Evolutionary conservation across 2,888 invertebrate genomes (phyloP), one percentile per base, ranked within the genome.

Genomic region (Pachymerium ferrugineum): DNA sequence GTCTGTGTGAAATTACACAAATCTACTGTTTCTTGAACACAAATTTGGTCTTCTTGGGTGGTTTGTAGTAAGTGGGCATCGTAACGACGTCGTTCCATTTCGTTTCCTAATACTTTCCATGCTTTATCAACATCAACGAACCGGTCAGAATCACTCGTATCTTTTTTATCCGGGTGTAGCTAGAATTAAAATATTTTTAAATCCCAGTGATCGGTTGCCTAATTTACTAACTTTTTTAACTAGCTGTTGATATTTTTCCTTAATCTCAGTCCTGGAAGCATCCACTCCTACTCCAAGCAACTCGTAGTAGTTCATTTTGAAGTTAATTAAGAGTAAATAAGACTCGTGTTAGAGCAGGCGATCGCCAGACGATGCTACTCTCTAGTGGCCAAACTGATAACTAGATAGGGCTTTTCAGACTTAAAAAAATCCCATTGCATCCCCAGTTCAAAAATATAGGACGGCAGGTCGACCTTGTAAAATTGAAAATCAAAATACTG

Each of bases 131-230:
- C 62, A 0, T 68, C 35, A 14, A 33, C 35, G 19, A 76, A 76
- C 1, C 33, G 16, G 5, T 31, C 38, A 29, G 19, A 14, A n/a
- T 31, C 69, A 14, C 28, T 12, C 5, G 5, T n/a, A 14, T 73
- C 33, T 29, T 25, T 38, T 72, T 74, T 76, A 47, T 76, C 76
- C 1, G 76, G 76, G 67, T 76, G 76, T 31, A 72, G 29, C 29
- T 73, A 35, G 12, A 12, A 16, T 54, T 54, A 54, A 54, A n/a
- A n/a, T n/a, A n/a, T n/a, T n/a, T n/a, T n/a, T n/a, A n/a, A n/a
- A n/a, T n/a, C n/a, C n/a, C n/a, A n/a, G n/a, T n/a, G n/a, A n/a
- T n/a, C n/a, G n/a, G n/a, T n/a, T n/a, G n/a, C n/a, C n/a, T n/a
- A n/a, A n/a, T n/a, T n/a, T 16, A 28, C 29, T 30, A 38, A 72